phyloP scores from a whole-genome alignment of 2,113 vertebrate genomes.

The Alouatta palliata region DNA sequence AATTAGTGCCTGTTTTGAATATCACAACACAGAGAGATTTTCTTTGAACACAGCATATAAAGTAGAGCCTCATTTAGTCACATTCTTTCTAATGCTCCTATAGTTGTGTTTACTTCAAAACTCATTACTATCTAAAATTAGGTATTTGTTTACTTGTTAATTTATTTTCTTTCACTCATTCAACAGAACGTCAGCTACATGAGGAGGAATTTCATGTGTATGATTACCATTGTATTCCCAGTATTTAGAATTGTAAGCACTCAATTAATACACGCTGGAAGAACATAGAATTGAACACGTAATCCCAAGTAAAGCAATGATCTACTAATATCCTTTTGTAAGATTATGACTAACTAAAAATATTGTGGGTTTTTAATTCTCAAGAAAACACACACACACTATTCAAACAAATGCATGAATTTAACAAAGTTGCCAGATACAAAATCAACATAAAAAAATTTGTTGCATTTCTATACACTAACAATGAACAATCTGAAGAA shows the following conservation, averaged over 20 bases:
- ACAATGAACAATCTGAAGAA: not conserved
- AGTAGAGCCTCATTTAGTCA: not conserved
- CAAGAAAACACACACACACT: not conserved
- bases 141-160: not conserved
- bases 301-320: not conserved
- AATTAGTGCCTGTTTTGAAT: not conserved
- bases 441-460: not conserved
- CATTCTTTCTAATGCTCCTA: not conserved
- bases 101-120: not conserved
- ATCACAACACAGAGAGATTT: not conserved
- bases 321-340: not conserved
- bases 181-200: not conserved
- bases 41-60: not conserved
- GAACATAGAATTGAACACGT: not conserved
- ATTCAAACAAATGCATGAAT: not conserved
- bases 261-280: not conserved
- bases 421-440: not conserved
- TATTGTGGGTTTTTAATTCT: not conserved
- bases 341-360: not conserved
- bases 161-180: not conserved
- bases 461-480: not conserved
- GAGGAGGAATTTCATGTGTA: not conserved
- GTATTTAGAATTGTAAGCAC: not conserved
- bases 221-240: not conserved
- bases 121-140: not conserved